Conservation (phyloP, 2,113 vertebrate species). For the Cettia cetti region DNA sequence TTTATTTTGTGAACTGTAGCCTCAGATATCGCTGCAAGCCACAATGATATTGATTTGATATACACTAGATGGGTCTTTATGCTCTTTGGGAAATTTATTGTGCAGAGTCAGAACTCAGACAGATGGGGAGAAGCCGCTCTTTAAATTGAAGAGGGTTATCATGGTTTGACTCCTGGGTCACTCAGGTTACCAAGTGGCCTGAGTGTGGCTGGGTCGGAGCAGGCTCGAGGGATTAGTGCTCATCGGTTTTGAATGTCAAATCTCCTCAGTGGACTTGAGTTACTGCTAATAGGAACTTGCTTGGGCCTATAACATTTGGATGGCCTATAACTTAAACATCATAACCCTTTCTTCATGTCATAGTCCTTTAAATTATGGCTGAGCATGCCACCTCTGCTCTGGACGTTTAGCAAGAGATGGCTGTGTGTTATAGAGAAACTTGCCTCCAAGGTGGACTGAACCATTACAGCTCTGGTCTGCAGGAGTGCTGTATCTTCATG, state of each 20-base stretch:
- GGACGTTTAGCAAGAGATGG: constrained; percentile 19
- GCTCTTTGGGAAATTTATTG: constrained; percentile 85
- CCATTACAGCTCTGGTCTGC: background rate
- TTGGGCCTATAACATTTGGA: constrained; percentile 79
- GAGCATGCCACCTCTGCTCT: constrained; percentile 68
- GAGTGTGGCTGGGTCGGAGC: constrained; percentile 71
- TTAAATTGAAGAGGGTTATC: constrained; percentile 84
- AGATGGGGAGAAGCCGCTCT: constrained; percentile 75
- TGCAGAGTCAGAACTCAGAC: constrained; percentile 76
- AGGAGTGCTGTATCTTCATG: background rate
- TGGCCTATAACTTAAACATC: constrained; percentile 83
- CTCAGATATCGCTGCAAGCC: constrained; percentile 79
- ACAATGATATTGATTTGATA: constrained; percentile 86
- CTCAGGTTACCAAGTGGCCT: constrained; percentile 78
- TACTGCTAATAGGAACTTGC: constrained; percentile 83
- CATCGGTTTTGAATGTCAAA: constrained; percentile 86
- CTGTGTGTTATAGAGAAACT: background rate
- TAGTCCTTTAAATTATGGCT: constrained; percentile 73
- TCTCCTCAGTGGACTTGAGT: constrained; percentile 75
- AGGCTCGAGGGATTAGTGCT: constrained; percentile 72
- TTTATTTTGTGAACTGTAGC: constrained; percentile 87
- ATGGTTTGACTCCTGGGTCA: constrained; percentile 79
- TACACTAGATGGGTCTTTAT: constrained; percentile 84
- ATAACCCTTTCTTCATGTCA: constrained; percentile 75
- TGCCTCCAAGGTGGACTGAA: constrained; percentile 15